Conservation (phyloP, 2,113 vertebrate genomes). For the Eolophus roseicapilla region DNA sequence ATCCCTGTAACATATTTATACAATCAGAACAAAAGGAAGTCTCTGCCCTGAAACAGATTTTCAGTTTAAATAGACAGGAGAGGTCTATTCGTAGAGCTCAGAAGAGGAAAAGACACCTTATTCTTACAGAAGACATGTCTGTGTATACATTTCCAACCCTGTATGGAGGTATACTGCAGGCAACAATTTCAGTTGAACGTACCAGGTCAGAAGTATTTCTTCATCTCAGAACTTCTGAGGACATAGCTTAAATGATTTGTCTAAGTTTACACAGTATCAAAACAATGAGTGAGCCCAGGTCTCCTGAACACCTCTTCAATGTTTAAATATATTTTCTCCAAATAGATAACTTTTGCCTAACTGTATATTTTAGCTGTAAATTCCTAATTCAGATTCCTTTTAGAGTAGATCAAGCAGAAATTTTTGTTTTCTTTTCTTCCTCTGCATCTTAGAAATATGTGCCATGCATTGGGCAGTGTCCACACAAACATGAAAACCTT, state of each 20-base stretch:
- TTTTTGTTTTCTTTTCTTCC: neutral
- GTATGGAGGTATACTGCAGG: neutral
- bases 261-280: neutral
- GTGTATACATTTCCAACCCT: neutral
- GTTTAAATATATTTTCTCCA: neutral
- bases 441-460: neutral
- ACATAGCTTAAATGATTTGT: neutral
- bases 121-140: neutral
- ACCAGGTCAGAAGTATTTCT: neutral
- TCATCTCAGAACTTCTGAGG: neutral
- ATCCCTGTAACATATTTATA: neutral
- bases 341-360: neutral
- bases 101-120: neutral
- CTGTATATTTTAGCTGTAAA: neutral
- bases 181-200: neutral
- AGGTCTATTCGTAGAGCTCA: neutral
- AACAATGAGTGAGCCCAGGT: neutral
- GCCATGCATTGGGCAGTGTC: neutral
- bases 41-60: neutral
- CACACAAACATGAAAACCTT: neutral
- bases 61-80: neutral
- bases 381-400: neutral
- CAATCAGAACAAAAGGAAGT: neutral
- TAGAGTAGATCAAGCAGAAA: neutral
- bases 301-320: neutral